These are phyloP conservation scores for Leptinotarsa texana DNA, from an alignment of 1,140 invertebrate species.

Conservation along the genomic window DNA sequence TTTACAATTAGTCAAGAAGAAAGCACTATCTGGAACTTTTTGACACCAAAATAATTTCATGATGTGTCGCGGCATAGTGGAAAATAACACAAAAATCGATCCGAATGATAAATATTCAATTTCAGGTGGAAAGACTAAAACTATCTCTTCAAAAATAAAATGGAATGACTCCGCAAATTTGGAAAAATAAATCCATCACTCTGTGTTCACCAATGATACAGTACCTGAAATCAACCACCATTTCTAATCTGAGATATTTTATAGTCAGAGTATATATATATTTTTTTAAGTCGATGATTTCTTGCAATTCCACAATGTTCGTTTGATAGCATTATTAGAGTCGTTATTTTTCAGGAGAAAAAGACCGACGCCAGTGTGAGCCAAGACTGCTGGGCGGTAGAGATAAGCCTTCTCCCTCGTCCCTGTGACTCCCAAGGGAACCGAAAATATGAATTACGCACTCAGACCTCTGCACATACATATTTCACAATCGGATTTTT, in stretches of 20 bases:
- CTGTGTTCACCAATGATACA: background rate
- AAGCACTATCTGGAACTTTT: too few relatives aligned
- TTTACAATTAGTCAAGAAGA: too few relatives aligned
- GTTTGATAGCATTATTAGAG: constrained; percentile 42
- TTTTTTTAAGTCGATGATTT: constrained; percentile 19
- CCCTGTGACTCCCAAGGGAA: constrained; percentile 11
- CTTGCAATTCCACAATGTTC: constrained; percentile 21
- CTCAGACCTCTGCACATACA: constrained; percentile 27
- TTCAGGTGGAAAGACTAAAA: too few relatives aligned
- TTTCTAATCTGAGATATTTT: constrained; percentile 32
- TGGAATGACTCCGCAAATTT: too few relatives aligned
- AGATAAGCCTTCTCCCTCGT: constrained; percentile 35
- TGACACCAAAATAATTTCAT: too few relatives aligned
- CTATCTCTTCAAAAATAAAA: too few relatives aligned
- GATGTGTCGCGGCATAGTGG: too few relatives aligned
- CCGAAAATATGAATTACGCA: constrained; percentile 27
- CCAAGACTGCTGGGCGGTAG: constrained; percentile 29
- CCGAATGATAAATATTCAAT: too few relatives aligned
- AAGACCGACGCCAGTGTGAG: constrained; percentile 23
- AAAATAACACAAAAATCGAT: too few relatives aligned
- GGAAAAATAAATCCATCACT: background rate
- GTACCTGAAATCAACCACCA: background rate
- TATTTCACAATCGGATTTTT: constrained; percentile 24
- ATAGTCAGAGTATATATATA: constrained; percentile 35
- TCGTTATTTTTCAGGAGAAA: constrained; percentile 40